Evolutionary conservation across 2,113 vertebrate species (phyloP).

Genomic region (Anolis sagrei): DNA sequence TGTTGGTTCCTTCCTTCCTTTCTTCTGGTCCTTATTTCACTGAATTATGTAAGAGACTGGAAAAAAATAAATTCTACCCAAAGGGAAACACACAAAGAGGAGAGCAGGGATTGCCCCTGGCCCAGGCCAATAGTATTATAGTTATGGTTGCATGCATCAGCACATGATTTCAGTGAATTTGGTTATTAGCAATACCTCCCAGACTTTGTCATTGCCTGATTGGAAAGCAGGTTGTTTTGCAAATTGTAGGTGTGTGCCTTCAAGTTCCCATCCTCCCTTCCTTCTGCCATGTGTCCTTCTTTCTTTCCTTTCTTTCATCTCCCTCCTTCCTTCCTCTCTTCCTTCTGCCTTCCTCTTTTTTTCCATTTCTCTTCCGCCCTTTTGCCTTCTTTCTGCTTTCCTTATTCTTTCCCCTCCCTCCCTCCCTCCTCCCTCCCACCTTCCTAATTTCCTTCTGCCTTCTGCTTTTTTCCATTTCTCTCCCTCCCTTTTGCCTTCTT

Average conservation of each 20-base stretch:
- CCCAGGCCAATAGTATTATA: background rate
- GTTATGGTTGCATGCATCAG: fast-evolving
- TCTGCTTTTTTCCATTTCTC: no score
- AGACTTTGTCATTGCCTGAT: background rate
- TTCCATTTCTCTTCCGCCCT: no score
- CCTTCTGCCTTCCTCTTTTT: no score
- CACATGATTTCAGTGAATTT: background rate
- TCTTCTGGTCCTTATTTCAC: constrained; percentile 46
- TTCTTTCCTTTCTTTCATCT: no score
- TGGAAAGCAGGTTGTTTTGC: background rate
- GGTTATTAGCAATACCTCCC: background rate
- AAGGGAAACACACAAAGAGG: background rate
- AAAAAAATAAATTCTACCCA: constrained; percentile 42
- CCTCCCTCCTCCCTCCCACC: no score
- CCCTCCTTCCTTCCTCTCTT: no score
- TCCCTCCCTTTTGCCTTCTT: no score
- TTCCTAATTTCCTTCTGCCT: no score
- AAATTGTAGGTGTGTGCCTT: background rate
- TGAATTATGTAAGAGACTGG: constrained; percentile 67
- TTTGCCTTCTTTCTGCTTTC: no score
- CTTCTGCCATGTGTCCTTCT: no score
- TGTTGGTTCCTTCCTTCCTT: constrained; percentile 52
- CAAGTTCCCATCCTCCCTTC: no score
- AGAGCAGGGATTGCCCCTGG: fast-evolving
- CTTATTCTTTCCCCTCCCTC: no score